These are phyloP conservation scores for Eupsilia transversa DNA, from an alignment of 2,888 invertebrate genomes.

Conservation along the genomic window DNA sequence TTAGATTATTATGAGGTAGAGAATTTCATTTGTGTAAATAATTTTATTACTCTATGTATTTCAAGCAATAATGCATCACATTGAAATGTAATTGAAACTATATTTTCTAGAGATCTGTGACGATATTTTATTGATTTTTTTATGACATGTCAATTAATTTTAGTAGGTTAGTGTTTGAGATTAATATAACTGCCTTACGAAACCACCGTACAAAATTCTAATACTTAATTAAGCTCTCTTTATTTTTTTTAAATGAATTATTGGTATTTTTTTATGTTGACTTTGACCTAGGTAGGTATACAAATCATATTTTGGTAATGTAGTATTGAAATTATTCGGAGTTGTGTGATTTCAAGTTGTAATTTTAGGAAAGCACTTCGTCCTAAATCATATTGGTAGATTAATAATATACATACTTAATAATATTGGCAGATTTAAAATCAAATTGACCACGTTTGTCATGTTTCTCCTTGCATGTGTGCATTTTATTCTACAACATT, in stretches of 20 bases:
- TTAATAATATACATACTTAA: neutral
- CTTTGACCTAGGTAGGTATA: slow-evolving; percentile 36
- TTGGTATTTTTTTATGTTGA: slow-evolving; percentile 52
- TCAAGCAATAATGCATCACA: slow-evolving; percentile 50
- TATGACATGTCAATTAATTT: slow-evolving; percentile 59
- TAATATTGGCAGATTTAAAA: slow-evolving; percentile 10
- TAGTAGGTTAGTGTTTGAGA: slow-evolving; percentile 67
- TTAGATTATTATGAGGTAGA: slow-evolving; percentile 54
- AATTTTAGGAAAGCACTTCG: slow-evolving; percentile 17
- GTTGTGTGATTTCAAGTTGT: slow-evolving; percentile 25
- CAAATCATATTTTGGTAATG: slow-evolving; percentile 47
- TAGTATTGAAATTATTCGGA: slow-evolving; percentile 28
- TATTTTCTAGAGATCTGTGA: slow-evolving; percentile 68
- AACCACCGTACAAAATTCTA: slow-evolving; percentile 75
- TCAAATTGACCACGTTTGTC: slow-evolving; percentile 17
- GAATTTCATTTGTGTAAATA: slow-evolving; percentile 65
- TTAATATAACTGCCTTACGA: slow-evolving; percentile 66
- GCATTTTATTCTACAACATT: slow-evolving; percentile 27
- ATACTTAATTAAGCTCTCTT: slow-evolving; percentile 72
- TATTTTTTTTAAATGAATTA: slow-evolving; percentile 35
- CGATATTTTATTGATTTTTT: slow-evolving; percentile 62
- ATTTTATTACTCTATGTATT: slow-evolving; percentile 38
- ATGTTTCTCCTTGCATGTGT: slow-evolving; percentile 17
- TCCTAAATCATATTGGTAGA: slow-evolving; percentile 1
- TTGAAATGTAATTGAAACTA: slow-evolving; percentile 53